Evolutionary conservation across 2,113 vertebrate genomes (phyloP), one percentile per base, ranked within the genome.

Genomic region (Sapayoa aenigma): DNA sequence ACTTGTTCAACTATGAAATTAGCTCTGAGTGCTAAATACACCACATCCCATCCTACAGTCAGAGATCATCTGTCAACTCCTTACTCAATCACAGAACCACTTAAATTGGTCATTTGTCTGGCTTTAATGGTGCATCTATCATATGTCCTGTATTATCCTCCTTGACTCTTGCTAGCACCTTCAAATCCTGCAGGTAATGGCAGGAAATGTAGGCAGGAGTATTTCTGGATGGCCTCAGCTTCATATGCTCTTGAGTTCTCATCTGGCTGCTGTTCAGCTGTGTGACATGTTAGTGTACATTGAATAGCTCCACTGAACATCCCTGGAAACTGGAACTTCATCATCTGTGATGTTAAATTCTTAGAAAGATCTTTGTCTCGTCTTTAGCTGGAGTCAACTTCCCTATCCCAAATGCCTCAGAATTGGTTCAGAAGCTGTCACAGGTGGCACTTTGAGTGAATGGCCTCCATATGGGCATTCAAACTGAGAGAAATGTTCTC

Each of bases 1-100:
- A 49, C 73, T 75, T 81, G 41, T 78, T 89, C 71, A 82, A 15
- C 49, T 60, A 30, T 44, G 47, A 92, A 86, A 93, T 94, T 67
- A 90, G 12, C 60, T 80, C 47, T 12, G 23, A 83, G 25, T 75
- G 60, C 44, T 90, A 81, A 90, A 63, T 65, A 41, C 14, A 47
- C 58, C 1, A 0, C n/a, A 62, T 50, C 55, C 62, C 15, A 67
- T 58, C 37, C 49, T 76, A 76, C 49, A 78, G 60, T 52, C 33
- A 58, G 37, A 95, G 66, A 87, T 87, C 58, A 89, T 33, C 33
- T 84, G 74, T 85, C 62, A 84, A 7, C 17, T 60, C 28, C 12
- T 30, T 62, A 37, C 55, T 92, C 31, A 78, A 49, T 76, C 66
- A 66, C 4, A 83, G 55, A 82, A 66, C 37, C 74, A 59, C 53